Evolutionary conservation across 2,113 vertebrate species (phyloP).

Genomic region (Perca schrenkii): DNA sequence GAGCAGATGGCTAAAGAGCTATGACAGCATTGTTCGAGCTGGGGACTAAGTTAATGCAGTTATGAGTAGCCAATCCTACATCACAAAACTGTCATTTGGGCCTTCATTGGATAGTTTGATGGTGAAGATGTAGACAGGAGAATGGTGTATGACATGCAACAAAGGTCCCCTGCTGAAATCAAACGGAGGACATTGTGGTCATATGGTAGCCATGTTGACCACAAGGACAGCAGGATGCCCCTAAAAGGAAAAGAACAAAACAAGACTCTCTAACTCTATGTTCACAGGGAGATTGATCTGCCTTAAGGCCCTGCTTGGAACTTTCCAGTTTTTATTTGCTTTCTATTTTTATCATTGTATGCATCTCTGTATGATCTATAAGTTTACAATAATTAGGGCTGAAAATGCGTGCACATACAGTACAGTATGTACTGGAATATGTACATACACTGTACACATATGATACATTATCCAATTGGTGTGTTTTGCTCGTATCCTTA

Average conservation of each 20-base stretch:
- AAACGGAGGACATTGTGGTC: neutral
- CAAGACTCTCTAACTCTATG: too few relatives aligned
- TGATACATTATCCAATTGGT: neutral
- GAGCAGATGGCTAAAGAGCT: neutral
- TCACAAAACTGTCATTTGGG: neutral
- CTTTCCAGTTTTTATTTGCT: neutral
- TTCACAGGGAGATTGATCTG: neutral
- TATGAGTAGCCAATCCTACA: neutral
- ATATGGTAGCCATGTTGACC: neutral
- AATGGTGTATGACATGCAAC: neutral
- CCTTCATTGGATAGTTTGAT: neutral
- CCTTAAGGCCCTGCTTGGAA: neutral
- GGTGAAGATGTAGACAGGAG: neutral
- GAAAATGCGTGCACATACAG: neutral
- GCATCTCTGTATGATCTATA: neutral
- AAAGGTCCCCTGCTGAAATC: neutral
- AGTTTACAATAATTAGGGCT: neutral
- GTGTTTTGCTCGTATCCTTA: conserved; percentile 16
- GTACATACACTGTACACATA: too few relatives aligned
- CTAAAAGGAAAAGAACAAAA: neutral
- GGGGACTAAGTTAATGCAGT: neutral
- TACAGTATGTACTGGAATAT: neutral
- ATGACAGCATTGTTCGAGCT: conserved; percentile 2
- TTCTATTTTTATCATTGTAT: neutral
- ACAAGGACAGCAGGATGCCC: neutral